Base-by-base conservation (phyloP, 2,113 vertebrate species). In the Barnardius zonarius region DNA sequence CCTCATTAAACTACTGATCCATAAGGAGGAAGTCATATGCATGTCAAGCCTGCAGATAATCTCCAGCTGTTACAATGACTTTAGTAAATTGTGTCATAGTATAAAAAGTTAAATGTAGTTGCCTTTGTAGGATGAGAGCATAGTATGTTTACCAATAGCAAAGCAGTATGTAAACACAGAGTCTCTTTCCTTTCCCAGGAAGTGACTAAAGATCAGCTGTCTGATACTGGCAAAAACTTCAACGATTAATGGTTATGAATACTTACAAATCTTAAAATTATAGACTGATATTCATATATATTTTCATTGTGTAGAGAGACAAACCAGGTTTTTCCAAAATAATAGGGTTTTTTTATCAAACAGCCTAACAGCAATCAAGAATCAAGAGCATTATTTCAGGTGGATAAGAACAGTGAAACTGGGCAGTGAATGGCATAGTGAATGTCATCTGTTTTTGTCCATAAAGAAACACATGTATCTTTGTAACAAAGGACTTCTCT, bases 141-240 rank as follows among this genome's bases (percentile, higher is more conserved):
- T 62, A 48, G 7, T 46, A 22, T 13, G 7, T 86, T 91, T 79
- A n/a, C 39, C 2, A 5, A 7, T 52, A 31, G 49, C 16, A 52
- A 83, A 76, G 25, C 37, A n/a, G 13, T 41, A 57, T 0, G 0
- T 35, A 84, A 94, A 64, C 0, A 0, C 1, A 31, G 20, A 48
- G 5, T 74, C 69, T 64, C 35, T 74, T 69, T 6, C 3, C 4
- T 51, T 79, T 85, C 67, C 46, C 11, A 25, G 27, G 15, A 59
- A 82, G 10, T 22, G 51, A 54, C 23, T 74, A 16, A 78, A 48
- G 33, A 37, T 62, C 16, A 43, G 12, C 39, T 74, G 13, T 33
- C 22, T 43, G 6, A 66, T 25, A 70, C 10, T 19, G 12, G 31
- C 2, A 24, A 63, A 73, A 92, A 61, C 17, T 4, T 76, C 15